These are phyloP conservation scores for Drosophila anceps DNA, from an alignment of 2,888 invertebrate species.

Conservation along the genomic window DNA sequence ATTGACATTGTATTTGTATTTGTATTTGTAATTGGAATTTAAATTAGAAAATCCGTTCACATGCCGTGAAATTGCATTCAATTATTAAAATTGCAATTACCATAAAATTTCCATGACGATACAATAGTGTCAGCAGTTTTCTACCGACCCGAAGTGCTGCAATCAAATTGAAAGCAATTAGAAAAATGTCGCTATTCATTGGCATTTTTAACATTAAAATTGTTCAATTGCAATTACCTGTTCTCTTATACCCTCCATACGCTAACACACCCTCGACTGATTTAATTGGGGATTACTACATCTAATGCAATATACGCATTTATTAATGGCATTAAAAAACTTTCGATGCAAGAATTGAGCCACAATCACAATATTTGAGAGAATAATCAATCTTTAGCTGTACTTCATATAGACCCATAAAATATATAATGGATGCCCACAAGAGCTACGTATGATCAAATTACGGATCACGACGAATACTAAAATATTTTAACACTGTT, in stretches of 20 bases:
- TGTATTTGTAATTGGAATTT: slow-evolving; percentile 1
- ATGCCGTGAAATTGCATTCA: background rate
- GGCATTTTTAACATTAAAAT: background rate
- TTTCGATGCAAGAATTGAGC: too few species aligned
- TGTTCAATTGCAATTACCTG: background rate
- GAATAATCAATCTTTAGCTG: too few species aligned
- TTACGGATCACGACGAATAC: too few species aligned
- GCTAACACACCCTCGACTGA: background rate
- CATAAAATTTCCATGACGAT: background rate
- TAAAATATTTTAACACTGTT: too few species aligned
- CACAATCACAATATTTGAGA: too few species aligned
- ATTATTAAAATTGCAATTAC: slow-evolving; percentile 6
- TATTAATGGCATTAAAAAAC: too few species aligned
- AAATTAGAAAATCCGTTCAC: background rate
- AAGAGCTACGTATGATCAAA: too few species aligned
- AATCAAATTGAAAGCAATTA: slow-evolving; percentile 1
- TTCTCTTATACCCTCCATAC: background rate
- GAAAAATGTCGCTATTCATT: background rate
- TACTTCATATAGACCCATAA: too few species aligned
- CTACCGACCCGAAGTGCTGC: background rate
- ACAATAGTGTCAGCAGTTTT: background rate
- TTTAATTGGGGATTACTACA: background rate
- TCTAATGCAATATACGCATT: background rate
- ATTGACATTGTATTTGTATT: background rate
- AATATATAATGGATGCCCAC: too few species aligned